Conservation (phyloP, 1,140 invertebrate species). For the Euura saliciscinereae region DNA sequence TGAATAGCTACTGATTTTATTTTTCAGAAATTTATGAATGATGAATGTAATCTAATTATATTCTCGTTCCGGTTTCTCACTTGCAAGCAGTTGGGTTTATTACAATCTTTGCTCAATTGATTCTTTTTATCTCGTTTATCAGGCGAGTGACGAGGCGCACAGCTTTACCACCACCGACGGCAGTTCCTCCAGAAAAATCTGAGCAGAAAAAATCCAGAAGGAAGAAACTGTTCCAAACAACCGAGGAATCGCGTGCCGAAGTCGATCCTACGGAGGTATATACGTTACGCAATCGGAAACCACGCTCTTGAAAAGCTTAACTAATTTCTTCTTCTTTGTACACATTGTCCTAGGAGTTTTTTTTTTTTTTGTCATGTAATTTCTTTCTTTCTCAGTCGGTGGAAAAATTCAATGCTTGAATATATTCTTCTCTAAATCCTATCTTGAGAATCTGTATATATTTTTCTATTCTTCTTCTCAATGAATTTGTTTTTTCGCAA, state of each 20-base stretch:
- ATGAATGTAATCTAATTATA: too few species aligned
- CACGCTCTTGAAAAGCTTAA: not conserved
- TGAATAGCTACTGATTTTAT: too few species aligned
- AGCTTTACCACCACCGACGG: slow-evolving; percentile 18
- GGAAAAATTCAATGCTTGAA: not conserved
- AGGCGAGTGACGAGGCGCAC: slow-evolving; percentile 21
- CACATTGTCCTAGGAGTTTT: slow-evolving; percentile 1
- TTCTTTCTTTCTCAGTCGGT: not conserved
- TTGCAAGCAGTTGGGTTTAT: too few species aligned
- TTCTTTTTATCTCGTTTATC: not conserved
- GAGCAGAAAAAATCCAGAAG: slow-evolving; percentile 28
- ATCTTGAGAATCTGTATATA: not conserved
- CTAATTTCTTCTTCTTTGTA: slow-evolving; percentile 10
- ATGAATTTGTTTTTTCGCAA: not conserved
- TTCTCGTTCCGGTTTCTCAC: too few species aligned
- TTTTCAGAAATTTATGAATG: too few species aligned
- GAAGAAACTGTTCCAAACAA: slow-evolving; percentile 36
- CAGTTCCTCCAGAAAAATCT: slow-evolving; percentile 13
- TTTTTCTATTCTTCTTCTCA: not conserved
- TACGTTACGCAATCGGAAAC: not conserved
- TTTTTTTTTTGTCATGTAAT: not conserved
- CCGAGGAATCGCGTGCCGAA: slow-evolving; percentile 36
- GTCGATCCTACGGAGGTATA: slow-evolving; percentile 34
- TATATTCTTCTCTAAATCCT: not conserved
- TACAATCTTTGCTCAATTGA: slow-evolving; percentile 10